phyloP scores from a whole-genome alignment of 2,888 invertebrate species.

The Callimorpha dominula region DNA sequence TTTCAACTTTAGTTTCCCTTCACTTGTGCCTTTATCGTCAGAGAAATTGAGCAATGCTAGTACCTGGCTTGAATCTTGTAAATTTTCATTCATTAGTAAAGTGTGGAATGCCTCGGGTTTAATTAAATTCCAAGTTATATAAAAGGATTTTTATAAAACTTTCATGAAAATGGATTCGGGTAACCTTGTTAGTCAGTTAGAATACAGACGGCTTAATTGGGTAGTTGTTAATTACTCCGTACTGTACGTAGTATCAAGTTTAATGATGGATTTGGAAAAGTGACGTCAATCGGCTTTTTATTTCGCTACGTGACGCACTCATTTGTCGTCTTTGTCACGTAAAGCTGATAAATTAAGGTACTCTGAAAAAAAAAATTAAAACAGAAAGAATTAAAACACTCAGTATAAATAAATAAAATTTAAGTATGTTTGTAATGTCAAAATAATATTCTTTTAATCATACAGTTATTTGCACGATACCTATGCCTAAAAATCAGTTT shows the following conservation, averaged over 20 bases:
- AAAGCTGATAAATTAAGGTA: not conserved
- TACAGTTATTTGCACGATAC: too few relatives aligned
- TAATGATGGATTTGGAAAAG: not conserved
- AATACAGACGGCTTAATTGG: conserved; percentile 9
- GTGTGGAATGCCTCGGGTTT: conserved; percentile 26
- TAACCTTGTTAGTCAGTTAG: conserved; percentile 14
- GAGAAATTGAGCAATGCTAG: conserved; percentile 18
- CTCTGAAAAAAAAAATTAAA: not conserved
- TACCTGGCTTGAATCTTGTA: conserved; percentile 32
- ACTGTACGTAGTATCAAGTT: not conserved
- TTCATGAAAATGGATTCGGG: conserved; percentile 23
- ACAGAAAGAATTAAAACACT: not conserved
- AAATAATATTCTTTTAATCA: too few relatives aligned
- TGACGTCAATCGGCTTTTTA: not conserved
- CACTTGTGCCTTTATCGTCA: not conserved
- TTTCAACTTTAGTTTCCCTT: not conserved
- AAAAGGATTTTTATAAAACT: conserved; percentile 24
- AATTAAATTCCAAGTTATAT: conserved; percentile 35
- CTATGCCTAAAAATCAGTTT: too few relatives aligned
- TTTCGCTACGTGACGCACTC: not conserved
- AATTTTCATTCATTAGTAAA: conserved; percentile 46
- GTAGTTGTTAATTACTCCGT: not conserved
- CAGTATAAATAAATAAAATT: too few relatives aligned
- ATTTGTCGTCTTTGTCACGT: not conserved
- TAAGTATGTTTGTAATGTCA: too few relatives aligned